Evolutionary conservation across 2,113 vertebrate species (phyloP).

Genomic region (Pelecanoides urinatrix): DNA sequence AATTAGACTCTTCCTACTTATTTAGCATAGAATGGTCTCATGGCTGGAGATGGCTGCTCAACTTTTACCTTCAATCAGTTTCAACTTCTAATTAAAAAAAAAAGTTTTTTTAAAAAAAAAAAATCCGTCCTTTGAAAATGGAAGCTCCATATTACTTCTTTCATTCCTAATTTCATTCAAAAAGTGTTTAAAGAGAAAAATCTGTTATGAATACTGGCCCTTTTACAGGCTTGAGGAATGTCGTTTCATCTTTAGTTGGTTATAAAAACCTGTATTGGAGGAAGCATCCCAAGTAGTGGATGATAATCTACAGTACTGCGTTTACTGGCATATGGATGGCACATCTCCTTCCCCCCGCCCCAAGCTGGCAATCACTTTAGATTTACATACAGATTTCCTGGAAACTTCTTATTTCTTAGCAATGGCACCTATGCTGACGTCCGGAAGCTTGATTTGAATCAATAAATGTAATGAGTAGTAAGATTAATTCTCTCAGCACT

Average conservation of each 20-base stretch:
- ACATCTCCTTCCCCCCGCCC: too few relatives aligned
- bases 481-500: background rate
- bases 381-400: background rate
- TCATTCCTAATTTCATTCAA: background rate
- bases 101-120: background rate
- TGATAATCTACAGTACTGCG: background rate
- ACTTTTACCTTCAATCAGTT: background rate
- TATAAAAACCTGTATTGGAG: background rate
- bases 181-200: background rate
- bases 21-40: background rate
- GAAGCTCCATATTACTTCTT: background rate
- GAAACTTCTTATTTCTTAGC: conserved; percentile 43
- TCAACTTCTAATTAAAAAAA: background rate
- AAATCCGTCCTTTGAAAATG: background rate
- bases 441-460: conserved; percentile 20
- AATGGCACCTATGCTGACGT: background rate
- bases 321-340: background rate
- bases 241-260: background rate
- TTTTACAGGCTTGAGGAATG: background rate
- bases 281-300: background rate
- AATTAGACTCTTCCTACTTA: background rate
- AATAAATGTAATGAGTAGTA: conserved; percentile 26
- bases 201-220: background rate
- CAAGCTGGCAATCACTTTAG: background rate
- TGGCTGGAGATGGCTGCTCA: background rate